These are phyloP conservation scores for Dendrolimus pini DNA, from an alignment of 2,888 invertebrate genomes.

Conservation along the genomic window DNA sequence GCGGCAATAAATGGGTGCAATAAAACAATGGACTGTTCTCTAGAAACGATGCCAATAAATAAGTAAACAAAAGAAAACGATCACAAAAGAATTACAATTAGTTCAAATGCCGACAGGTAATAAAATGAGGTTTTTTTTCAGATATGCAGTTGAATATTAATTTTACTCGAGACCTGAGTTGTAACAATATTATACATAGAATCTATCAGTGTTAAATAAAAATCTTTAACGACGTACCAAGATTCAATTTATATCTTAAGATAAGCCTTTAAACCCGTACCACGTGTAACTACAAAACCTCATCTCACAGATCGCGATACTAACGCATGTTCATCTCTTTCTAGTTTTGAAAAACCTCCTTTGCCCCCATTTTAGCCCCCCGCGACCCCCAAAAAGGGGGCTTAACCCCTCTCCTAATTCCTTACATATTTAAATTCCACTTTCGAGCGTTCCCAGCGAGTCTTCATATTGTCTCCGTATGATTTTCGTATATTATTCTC, in stretches of 20 bases:
- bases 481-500: constrained; percentile 44
- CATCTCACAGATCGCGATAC: constrained; percentile 64
- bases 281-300: constrained; percentile 11
- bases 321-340: constrained; percentile 76
- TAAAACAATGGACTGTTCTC: no score
- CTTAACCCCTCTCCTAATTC: constrained; percentile 63
- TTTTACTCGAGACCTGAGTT: no score
- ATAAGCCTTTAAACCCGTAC: constrained; percentile 22
- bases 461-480: constrained; percentile 70
- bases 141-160: no score
- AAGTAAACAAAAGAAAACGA: no score
- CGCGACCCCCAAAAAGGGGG: constrained; percentile 17
- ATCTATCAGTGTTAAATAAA: not conserved
- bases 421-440: constrained; percentile 77
- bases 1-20: no score
- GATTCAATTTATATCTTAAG: constrained; percentile 11
- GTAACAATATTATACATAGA: no score
- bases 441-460: constrained; percentile 54
- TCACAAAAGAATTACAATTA: no score
- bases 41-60: no score
- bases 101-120: no score
- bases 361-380: constrained; percentile 16
- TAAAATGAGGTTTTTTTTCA: no score
- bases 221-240: not conserved
- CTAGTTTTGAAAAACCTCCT: constrained; percentile 72